Percentiles rank a stretch among this genome's conserved stretches.
Conservation (phyloP, 2,113 vertebrate species). For the Ceyx margarethae region DNA sequence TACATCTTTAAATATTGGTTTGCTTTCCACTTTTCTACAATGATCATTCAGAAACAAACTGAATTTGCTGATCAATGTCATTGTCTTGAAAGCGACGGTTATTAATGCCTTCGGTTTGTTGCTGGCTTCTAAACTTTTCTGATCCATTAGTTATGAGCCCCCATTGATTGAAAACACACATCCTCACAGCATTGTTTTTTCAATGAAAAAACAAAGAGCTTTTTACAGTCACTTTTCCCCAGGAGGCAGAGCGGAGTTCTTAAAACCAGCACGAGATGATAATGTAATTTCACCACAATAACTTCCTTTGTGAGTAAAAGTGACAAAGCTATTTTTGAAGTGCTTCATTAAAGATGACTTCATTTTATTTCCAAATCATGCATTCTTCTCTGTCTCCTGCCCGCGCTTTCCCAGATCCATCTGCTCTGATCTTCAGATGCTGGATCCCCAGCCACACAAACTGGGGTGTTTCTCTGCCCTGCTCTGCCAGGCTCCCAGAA, state of each 20-base stretch:
- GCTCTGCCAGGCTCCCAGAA: rapidly evolving
- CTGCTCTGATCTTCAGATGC: rapidly evolving
- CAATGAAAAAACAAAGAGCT: not conserved
- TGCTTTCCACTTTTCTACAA: conserved; percentile 62
- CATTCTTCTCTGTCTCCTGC: not conserved
- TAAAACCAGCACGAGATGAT: conserved; percentile 30
- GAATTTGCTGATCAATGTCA: conserved; percentile 82
- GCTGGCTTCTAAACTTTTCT: conserved; percentile 72
- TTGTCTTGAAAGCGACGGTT: conserved; percentile 75
- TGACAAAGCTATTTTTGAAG: conserved; percentile 32
- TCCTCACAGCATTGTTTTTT: not conserved
- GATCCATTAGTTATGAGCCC: conserved; percentile 77
- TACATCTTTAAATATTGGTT: conserved; percentile 69
- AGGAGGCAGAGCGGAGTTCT: conserved; percentile 12
- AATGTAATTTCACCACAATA: conserved; percentile 38
- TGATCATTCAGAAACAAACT: conserved; percentile 75
- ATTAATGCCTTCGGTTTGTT: conserved; percentile 76
- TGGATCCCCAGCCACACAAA: not conserved
- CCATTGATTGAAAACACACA: conserved; percentile 72
- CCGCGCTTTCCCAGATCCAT: rapidly evolving
- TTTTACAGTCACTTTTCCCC: not conserved
- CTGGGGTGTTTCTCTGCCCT: rapidly evolving
- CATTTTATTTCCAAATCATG: not conserved
- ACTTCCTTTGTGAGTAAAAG: conserved; percentile 50
- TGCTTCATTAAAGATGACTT: not conserved